Evolutionary conservation across 2,113 vertebrate species (phyloP), one percentile per base, ranked within the genome.

Genomic region (Sphaerodactylus townsendi): DNA sequence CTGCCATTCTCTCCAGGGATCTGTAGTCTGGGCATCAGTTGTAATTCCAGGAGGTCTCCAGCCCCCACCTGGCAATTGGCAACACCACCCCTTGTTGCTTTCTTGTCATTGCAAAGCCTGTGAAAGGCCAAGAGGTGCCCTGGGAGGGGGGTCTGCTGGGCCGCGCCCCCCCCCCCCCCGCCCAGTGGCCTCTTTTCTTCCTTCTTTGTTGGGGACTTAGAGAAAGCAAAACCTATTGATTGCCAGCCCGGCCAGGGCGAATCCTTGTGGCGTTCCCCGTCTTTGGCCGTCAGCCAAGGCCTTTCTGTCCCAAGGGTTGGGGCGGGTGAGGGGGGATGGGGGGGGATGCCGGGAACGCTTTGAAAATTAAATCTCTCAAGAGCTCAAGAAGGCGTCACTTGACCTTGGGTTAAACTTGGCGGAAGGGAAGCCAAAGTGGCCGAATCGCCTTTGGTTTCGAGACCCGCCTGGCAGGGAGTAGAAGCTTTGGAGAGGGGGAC

Each of bases 311-410:
- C 82, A 1, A 59, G 86, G 86, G 90, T 81, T n/a, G 23, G 62
- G 88, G 88, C 89, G 35, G 1, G 35, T 86, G 2, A 77, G 68
- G 89, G 83, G 86, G 81, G 23, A 14, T 66, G 89, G 87, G 88
- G 35, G n/a, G 53, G 87, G 90, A 86, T 2, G 83, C 25, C 15
- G 72, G 86, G 88, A 91, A 56, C 0, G 44, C 87, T 94, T 87
- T 90, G 93, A 88, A 89, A 90, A 93, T 89, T 53, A 72, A 89
- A 91, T 91, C 93, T 88, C 93, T 82, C 89, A 41, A 85, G 88
- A 87, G 39, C 90, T 90, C 87, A 85, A 1, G 10, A 85, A 91
- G 91, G 91, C 92, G 92, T 44, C 77, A 84, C 66, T 35, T 91
- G 93, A 93, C 92, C 93, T 78, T 82, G 89, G 92, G 81, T 90